Conservation (phyloP, 2,888 invertebrate genomes). For the Limnephilus auricula region DNA sequence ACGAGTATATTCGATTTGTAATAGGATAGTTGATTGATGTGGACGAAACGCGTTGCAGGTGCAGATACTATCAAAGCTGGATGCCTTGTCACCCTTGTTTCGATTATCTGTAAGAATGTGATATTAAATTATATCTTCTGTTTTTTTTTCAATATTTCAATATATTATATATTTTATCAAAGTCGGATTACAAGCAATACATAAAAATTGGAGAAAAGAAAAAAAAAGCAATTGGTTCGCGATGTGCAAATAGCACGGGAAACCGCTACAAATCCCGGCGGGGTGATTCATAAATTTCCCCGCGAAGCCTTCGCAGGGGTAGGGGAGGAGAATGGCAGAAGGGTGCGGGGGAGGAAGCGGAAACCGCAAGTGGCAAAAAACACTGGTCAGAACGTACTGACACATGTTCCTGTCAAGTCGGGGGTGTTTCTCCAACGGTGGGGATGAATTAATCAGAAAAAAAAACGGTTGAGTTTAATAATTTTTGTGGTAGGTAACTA, state of each 20-base stretch:
- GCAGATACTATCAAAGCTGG: no score
- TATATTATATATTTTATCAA: not conserved
- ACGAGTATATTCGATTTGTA: no score
- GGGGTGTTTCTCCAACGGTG: conserved; percentile 31
- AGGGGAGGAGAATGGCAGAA: conserved; percentile 10
- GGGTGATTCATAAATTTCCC: conserved; percentile 52
- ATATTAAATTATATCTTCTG: not conserved
- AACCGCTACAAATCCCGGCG: conserved; percentile 63
- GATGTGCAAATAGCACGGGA: conserved; percentile 57
- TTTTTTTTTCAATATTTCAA: not conserved
- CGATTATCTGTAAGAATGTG: not conserved
- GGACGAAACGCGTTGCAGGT: no score
- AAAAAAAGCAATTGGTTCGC: conserved; percentile 43
- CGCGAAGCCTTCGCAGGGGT: conserved; percentile 25
- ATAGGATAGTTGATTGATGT: no score
- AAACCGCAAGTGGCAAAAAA: conserved; percentile 66
- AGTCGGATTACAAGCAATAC: not conserved
- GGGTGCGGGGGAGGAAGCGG: conserved; percentile 48
- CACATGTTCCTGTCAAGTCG: conserved; percentile 57
- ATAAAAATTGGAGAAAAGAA: conserved; percentile 33
- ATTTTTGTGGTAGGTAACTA: no score
- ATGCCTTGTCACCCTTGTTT: no score
- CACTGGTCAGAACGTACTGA: conserved; percentile 60
- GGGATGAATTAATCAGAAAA: not conserved
- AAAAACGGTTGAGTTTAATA: no score